Evolutionary conservation across 2,888 invertebrate species (phyloP).

Genomic region (Megaustenia siamemsis): DNA sequence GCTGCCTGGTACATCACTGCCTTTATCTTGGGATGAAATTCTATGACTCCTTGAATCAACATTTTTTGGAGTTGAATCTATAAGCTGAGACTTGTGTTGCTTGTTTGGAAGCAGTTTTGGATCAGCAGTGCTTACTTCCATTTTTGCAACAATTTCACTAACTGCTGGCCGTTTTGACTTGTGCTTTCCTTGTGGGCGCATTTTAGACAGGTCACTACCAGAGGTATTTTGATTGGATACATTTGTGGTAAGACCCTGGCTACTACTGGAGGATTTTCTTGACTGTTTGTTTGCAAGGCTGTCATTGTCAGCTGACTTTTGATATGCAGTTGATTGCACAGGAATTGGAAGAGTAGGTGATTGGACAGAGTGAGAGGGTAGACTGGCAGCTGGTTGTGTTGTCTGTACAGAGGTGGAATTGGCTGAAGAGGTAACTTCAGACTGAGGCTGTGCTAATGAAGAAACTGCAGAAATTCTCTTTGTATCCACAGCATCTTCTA

Average conservation of each 20-base stretch:
- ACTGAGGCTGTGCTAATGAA: not conserved
- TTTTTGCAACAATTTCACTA: not conserved
- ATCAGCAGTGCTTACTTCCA: slow-evolving; percentile 3
- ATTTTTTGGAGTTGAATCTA: not conserved
- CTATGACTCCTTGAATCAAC: not conserved
- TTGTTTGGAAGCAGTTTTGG: not conserved
- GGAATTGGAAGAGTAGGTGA: not conserved
- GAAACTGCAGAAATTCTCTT: not conserved
- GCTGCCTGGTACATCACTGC: not conserved
- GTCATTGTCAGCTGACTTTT: not conserved
- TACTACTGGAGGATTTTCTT: not conserved
- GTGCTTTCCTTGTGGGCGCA: not conserved
- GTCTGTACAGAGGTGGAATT: slow-evolving; percentile 17
- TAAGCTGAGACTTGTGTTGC: not conserved
- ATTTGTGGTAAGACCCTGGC: not conserved
- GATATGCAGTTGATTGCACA: too few species aligned
- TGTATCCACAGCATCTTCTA: not conserved
- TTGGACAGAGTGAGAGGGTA: slow-evolving; percentile 1
- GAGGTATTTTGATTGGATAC: not conserved
- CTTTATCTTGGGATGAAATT: not conserved
- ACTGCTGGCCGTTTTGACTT: not conserved
- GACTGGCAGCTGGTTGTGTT: not conserved
- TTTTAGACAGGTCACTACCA: not conserved
- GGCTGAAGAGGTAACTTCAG: not conserved
- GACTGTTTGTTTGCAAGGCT: not conserved